phyloP scores from a whole-genome alignment of 2,797 vertebrate species.

The Graptemys geographica region DNA sequence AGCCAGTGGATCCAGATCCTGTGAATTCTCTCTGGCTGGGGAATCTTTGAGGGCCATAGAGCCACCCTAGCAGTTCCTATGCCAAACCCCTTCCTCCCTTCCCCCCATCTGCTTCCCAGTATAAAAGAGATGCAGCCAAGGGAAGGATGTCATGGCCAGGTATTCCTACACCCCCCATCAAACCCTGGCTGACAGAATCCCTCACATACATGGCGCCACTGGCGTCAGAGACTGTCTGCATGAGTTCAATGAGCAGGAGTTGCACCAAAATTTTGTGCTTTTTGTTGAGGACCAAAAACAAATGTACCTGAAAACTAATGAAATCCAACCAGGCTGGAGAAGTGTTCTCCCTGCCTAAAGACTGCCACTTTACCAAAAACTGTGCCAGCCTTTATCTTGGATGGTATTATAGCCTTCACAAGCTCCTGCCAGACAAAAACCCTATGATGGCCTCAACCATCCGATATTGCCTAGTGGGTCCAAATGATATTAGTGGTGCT shows the following conservation, averaged over 20 bases:
- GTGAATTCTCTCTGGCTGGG: not conserved
- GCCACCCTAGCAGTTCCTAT: not conserved
- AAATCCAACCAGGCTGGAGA: not conserved
- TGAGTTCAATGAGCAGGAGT: not conserved
- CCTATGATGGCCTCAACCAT: not conserved
- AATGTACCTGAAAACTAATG: not conserved
- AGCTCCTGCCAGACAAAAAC: not conserved
- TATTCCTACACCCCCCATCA: not conserved
- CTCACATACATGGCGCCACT: not conserved
- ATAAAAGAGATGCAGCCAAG: not conserved
- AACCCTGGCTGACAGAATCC: not conserved
- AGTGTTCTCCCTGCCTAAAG: not conserved
- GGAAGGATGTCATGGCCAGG: not conserved
- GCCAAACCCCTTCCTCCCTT: too few species aligned
- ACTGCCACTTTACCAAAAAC: not conserved
- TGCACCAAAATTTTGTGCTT: not conserved
- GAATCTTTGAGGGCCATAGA: not conserved
- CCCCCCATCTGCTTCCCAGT: not conserved
- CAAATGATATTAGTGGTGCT: not conserved
- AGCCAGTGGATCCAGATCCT: not conserved
- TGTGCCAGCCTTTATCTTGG: not conserved
- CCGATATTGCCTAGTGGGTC: not conserved
- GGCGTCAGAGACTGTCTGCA: not conserved
- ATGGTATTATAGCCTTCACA: not conserved
- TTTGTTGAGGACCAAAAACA: not conserved